Conservation (phyloP, 1,140 invertebrate genomes). For the Holcopasites calliopsidis region DNA sequence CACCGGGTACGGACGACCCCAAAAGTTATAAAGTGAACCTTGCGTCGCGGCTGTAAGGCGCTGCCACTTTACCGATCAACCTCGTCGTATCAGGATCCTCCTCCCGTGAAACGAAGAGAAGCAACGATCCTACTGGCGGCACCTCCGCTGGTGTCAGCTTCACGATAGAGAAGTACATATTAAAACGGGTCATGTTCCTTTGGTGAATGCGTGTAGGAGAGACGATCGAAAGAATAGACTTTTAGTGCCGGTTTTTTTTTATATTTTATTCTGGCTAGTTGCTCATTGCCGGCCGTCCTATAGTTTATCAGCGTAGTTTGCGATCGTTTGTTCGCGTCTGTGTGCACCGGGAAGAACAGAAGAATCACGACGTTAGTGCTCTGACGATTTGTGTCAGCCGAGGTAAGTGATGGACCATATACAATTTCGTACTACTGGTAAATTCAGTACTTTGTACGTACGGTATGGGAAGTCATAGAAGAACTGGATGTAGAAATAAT, state of each 20-base stretch:
- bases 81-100: constrained; percentile 52
- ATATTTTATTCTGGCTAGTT: no score
- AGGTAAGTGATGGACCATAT: constrained; percentile 19
- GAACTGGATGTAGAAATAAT: no score
- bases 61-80: constrained; percentile 71
- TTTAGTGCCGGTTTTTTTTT: neutral
- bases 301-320: no score
- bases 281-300: no score
- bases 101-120: constrained; percentile 13
- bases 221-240: neutral
- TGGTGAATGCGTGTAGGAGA: constrained; percentile 5
- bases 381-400: neutral
- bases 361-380: neutral
- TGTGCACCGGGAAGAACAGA: neutral
- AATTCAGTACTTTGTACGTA: no score
- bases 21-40: constrained; percentile 78
- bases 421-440: no score
- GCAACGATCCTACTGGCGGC: constrained; percentile 6
- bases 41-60: constrained; percentile 64
- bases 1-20: constrained; percentile 34
- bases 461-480: no score
- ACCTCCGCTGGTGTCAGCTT: constrained; percentile 42
- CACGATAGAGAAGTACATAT: neutral
- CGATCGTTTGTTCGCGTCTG: no score
- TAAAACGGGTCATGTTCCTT: constrained; percentile 37